Conservation (phyloP, 2,888 invertebrate species). For the Poecilus cupreus region DNA sequence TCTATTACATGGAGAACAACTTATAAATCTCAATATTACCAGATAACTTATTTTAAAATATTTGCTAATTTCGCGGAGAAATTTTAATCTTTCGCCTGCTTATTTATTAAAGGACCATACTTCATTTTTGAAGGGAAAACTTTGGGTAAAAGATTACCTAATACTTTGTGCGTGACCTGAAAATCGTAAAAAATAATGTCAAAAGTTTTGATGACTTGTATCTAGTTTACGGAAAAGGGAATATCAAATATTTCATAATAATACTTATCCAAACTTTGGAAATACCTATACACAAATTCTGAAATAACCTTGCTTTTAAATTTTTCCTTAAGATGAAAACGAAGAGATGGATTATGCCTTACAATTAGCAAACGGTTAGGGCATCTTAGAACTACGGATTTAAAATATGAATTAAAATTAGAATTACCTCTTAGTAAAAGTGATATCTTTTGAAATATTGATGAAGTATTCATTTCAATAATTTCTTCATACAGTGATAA, state of each 20-base stretch:
- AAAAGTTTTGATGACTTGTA: conserved; percentile 30
- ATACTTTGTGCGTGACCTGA: conserved; percentile 36
- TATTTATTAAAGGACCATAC: neutral
- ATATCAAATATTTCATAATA: conserved; percentile 31
- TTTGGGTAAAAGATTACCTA: conserved; percentile 27
- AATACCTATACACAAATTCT: neutral
- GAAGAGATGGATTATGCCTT: no score
- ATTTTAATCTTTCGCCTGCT: neutral
- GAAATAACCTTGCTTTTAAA: neutral
- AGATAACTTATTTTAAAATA: neutral
- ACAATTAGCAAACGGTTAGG: no score
- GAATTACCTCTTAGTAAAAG: no score
- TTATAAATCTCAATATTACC: neutral
- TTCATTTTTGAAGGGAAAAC: neutral
- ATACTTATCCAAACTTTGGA: neutral
- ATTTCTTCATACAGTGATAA: no score
- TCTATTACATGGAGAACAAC: neutral
- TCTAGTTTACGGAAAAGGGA: conserved; percentile 19
- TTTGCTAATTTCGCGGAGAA: neutral
- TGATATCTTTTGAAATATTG: no score
- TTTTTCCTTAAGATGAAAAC: no score
- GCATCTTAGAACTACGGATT: no score
- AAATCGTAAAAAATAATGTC: conserved; percentile 45
- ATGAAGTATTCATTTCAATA: no score
- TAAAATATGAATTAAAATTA: no score